These are phyloP conservation scores for Monochamus saltuarius DNA, from an alignment of 1,140 invertebrate genomes.

Conservation along the genomic window DNA sequence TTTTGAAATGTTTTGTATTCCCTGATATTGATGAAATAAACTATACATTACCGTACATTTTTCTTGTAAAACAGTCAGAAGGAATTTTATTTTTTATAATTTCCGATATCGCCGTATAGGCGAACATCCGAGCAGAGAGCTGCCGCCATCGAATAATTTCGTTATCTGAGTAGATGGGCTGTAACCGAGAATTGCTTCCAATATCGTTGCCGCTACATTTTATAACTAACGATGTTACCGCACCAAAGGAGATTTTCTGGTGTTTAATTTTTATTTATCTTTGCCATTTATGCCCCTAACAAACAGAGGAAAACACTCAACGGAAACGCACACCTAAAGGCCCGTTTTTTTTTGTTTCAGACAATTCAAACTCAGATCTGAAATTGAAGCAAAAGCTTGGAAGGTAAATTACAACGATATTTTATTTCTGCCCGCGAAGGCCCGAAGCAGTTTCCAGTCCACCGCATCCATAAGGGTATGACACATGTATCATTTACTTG, in stretches of 20 bases:
- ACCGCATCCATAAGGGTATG: conserved; percentile 26
- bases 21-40: too few relatives aligned
- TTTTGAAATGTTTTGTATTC: too few relatives aligned
- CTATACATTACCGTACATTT: too few relatives aligned
- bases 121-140: too few relatives aligned
- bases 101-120: too few relatives aligned
- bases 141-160: too few relatives aligned
- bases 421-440: conserved; percentile 51
- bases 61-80: too few relatives aligned
- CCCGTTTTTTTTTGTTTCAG: conserved; percentile 56
- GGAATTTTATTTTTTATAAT: too few relatives aligned
- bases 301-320: too few relatives aligned
- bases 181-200: background rate
- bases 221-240: background rate
- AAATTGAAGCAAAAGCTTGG: conserved; percentile 96
- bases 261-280: background rate
- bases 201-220: background rate
- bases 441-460: conserved; percentile 41
- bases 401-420: conserved; percentile 85
- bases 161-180: background rate
- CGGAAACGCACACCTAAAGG: background rate
- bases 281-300: background rate
- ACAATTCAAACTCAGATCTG: conserved; percentile 88
- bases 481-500: conserved; percentile 1
- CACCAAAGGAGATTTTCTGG: background rate